A percentile compares a stretch with the other conserved stretches of the same genome.
Conservation (phyloP, 2,113 vertebrate genomes). For the Ginglymostoma cirratum region DNA sequence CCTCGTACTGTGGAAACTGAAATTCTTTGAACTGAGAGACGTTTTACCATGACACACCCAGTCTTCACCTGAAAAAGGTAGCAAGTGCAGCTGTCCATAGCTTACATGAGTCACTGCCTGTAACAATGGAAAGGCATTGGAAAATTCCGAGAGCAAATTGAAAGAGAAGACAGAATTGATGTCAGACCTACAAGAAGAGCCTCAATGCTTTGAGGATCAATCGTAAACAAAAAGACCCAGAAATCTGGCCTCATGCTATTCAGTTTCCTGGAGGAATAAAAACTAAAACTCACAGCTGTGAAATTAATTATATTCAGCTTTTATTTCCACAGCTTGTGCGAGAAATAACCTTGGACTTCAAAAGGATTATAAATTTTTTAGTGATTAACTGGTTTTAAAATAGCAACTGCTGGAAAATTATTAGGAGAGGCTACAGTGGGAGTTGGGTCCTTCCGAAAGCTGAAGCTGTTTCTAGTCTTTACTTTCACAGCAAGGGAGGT, state of each 20-base stretch:
- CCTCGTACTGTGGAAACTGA: neutral
- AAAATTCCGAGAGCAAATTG: neutral
- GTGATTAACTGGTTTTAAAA: neutral
- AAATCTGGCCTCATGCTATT: neutral
- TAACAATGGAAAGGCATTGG: neutral
- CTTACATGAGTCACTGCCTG: neutral
- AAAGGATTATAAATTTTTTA: neutral
- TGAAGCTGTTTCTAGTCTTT: neutral
- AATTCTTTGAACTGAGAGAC: neutral
- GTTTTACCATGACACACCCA: neutral
- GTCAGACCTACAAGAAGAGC: neutral
- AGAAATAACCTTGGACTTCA: neutral
- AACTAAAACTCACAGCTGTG: neutral
- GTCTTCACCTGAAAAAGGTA: neutral
- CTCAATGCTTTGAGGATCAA: neutral
- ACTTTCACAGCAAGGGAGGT: neutral
- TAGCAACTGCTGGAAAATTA: neutral
- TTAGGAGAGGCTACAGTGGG: neutral
- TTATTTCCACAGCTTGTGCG: neutral
- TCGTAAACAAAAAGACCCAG: neutral
- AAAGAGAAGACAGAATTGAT: neutral
- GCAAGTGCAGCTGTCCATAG: neutral
- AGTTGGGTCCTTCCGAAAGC: neutral
- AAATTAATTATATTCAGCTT: neutral
- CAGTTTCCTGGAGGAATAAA: neutral